Evolutionary conservation across 2,113 vertebrate genomes (phyloP), one percentile per base, ranked within the genome.

Genomic region (Verasper variegatus): DNA sequence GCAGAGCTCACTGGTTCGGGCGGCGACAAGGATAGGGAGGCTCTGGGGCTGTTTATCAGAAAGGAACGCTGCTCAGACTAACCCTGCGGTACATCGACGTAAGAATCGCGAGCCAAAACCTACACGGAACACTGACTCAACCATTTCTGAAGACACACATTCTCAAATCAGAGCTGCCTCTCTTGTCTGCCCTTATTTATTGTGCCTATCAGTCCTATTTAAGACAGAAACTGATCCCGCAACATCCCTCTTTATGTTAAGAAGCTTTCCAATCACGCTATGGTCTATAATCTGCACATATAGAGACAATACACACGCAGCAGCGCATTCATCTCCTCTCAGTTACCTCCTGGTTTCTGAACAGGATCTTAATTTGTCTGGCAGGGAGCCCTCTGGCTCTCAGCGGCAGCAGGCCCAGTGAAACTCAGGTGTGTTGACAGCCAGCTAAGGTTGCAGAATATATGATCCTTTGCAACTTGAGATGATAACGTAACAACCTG

Each of bases 301-400:
- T 6, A 51, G 49, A 45, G 52, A 55, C 62, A 35, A 47, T 40
- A 21, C 42, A 59, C 51, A 54, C 18, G n/a, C 20, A n/a, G 51
- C 51, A 54, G 51, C 20, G 9, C 49, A 20, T 67, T 27, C 45
- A 67, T 77, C 47, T 52, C 51, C 57, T 71, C 68, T 83, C 77
- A n/a, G 74, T 83, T 85, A 70, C 72, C 76, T 77, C 76, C 77
- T 85, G 67, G 54, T 78, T 78, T 86, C 76, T 82, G n/a, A 80
- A 88, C 84, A 20, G 80, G 79, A 68, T 79, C 81, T 77, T 83
- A 72, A 91, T 87, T 78, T 80, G 81, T 76, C 73, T 88, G 88
- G 79, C 79, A 78, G 78, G 13, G 26, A 61, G 86, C 86, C 90
- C 79, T 20, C 56, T 78, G 74, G 78, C 85, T 67, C 62, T 68